A percentile compares a stretch with the other conserved stretches of the same genome.
Evolutionary conservation across 2,888 invertebrate species (phyloP).

Genomic region (Ceriagrion tenellum): DNA sequence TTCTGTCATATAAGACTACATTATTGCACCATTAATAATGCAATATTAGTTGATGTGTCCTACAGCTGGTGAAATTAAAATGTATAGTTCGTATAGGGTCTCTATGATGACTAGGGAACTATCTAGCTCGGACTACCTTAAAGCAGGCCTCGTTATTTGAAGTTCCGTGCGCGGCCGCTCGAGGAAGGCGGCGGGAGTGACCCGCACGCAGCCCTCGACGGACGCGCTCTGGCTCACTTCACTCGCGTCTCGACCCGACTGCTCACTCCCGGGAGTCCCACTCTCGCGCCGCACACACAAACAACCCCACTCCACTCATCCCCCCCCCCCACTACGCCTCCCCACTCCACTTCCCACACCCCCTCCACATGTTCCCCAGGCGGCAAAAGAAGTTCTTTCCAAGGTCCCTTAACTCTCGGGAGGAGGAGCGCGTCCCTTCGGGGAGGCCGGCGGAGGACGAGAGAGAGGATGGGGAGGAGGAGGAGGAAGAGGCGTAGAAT

Average conservation of each 20-base stretch:
- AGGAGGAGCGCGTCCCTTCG: neutral
- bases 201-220: neutral
- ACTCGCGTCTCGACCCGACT: neutral
- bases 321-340: neutral
- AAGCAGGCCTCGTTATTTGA: no score
- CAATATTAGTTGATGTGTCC: no score
- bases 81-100: no score
- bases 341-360: neutral
- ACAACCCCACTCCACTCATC: neutral
- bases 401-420: conserved; percentile 26
- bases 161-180: no score
- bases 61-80: no score
- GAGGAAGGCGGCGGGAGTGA: no score
- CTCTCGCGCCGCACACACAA: neutral
- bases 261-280: neutral
- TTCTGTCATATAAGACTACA: no score
- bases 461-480: neutral
- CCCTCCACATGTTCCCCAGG: neutral
- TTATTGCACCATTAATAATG: no score
- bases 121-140: no score
- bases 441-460: neutral
- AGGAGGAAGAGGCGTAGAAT: neutral
- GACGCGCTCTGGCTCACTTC: neutral
- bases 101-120: no score
- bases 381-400: conserved; percentile 38